Base-by-base conservation (phyloP, 2,113 vertebrate genomes). In the Elephantulus edwardii region DNA sequence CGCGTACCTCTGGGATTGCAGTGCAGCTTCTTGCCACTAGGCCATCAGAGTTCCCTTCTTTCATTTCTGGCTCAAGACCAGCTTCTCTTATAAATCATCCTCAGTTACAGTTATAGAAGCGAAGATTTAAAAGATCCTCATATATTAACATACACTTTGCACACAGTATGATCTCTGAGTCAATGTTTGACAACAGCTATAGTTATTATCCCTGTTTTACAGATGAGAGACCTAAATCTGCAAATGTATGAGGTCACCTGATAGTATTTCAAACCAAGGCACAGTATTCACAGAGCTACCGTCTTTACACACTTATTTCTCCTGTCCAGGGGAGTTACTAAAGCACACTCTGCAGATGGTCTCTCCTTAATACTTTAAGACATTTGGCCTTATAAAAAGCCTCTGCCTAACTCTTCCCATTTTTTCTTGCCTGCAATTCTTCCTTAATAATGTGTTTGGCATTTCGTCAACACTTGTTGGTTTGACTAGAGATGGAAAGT, bases 21-120 rank as follows among this genome's bases (percentile, higher is more conserved):
- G n/a, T n/a, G n/a, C n/a, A n/a, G n/a, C n/a, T n/a, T n/a, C n/a
- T n/a, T n/a, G n/a, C n/a, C n/a, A n/a, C n/a, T n/a, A n/a, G n/a
- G n/a, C n/a, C n/a, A n/a, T n/a, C n/a, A n/a, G 40, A 54, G 91
- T 94, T 95, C 89, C 89, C 50, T 93, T 95, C 88, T 87, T 22
- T 83, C 60, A n/a, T 91, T 85, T 52, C 24, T 56, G 19, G 26
- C 87, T 1, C n/a, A 92, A 48, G 22, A 1, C 28, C 6, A 75
- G 28, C 46, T 89, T 60, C 70, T 56, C 82, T 40, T 30, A 87
- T 58, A 94, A 75, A 64, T 75, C 44, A 83, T 50, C 30, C 46
- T 84, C 70, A 40, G 8, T 26, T 84, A 3, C 80, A 89, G 80
- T 90, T 75, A 71, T 75, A 71, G 70, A 87, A 92, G 62, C 17